Percentiles rank a stretch among this genome's conserved stretches.
phyloP scores from a whole-genome alignment of 23 tunicate species.

The Diplosoma virens region DNA sequence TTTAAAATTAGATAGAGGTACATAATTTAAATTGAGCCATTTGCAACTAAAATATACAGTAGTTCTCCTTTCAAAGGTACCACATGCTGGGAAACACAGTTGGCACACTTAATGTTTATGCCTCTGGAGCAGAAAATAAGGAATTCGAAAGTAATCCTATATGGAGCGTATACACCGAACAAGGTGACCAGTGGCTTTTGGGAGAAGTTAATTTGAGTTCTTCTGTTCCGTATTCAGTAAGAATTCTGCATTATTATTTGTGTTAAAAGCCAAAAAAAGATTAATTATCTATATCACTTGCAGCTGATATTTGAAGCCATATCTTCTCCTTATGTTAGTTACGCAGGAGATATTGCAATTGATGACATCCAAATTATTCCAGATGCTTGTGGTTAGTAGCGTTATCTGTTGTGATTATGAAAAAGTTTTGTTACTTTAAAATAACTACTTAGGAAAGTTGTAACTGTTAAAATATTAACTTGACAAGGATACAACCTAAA shows the following conservation, averaged over 20 bases:
- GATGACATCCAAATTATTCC: conserved; percentile 64
- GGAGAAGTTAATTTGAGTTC: conserved; percentile 51
- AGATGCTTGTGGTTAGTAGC: conserved; percentile 51
- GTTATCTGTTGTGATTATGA: too few species aligned
- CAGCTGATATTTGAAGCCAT: conserved; percentile 71
- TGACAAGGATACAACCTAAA: too few species aligned
- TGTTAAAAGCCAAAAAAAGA: not conserved
- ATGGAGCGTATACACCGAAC: conserved; percentile 52
- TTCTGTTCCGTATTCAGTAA: conserved; percentile 55
- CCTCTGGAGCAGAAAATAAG: conserved; percentile 28
- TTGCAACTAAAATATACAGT: not conserved
- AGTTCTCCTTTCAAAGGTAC: conserved; percentile 12
- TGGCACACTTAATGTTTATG: conserved; percentile 56
- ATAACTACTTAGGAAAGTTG: too few species aligned
- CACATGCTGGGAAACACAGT: conserved; percentile 25
- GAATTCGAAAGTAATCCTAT: conserved; percentile 35
- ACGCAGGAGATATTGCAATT: conserved; percentile 56
- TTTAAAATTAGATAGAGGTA: too few species aligned
- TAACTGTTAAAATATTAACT: too few species aligned
- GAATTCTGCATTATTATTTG: not conserved
- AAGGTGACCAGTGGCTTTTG: conserved; percentile 47
- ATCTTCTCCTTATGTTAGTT: not conserved
- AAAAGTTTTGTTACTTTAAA: too few species aligned
- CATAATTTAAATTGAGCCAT: too few species aligned
- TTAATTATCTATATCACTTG: not conserved